phyloP scores from a whole-genome alignment of 2,888 invertebrate genomes.

The Agrochola lychnidis region DNA sequence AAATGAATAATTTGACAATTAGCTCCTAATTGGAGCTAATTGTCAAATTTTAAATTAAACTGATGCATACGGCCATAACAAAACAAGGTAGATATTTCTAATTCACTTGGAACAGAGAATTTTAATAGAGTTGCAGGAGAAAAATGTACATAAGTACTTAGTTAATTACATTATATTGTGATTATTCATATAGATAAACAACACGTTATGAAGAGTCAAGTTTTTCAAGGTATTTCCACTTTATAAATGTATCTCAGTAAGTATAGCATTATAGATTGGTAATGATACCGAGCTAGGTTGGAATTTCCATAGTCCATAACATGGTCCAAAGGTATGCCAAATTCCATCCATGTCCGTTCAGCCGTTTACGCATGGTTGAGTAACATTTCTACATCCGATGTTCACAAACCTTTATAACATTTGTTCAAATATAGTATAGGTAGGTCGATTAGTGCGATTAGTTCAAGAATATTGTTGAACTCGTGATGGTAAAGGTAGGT shows the following conservation, averaged over 20 bases:
- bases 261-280: neutral
- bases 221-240: constrained; percentile 1
- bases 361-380: neutral
- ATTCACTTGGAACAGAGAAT: neutral
- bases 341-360: neutral
- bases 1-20: neutral
- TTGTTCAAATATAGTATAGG: neutral
- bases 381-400: neutral
- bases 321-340: neutral
- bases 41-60: neutral
- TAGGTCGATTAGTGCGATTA: neutral
- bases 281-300: neutral
- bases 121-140: neutral
- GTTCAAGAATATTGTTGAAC: neutral
- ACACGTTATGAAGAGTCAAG: constrained; percentile 3
- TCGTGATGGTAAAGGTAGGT: neutral
- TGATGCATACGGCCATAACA: neutral
- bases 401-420: neutral
- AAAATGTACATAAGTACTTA: neutral
- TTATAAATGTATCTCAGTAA: too few species aligned
- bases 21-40: neutral
- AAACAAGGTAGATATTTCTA: neutral
- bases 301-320: neutral
- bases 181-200: constrained; percentile 5
- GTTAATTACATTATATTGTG: neutral